Evolutionary conservation across 2,113 vertebrate genomes (phyloP).

Genomic region (Copsychus sechellarum): DNA sequence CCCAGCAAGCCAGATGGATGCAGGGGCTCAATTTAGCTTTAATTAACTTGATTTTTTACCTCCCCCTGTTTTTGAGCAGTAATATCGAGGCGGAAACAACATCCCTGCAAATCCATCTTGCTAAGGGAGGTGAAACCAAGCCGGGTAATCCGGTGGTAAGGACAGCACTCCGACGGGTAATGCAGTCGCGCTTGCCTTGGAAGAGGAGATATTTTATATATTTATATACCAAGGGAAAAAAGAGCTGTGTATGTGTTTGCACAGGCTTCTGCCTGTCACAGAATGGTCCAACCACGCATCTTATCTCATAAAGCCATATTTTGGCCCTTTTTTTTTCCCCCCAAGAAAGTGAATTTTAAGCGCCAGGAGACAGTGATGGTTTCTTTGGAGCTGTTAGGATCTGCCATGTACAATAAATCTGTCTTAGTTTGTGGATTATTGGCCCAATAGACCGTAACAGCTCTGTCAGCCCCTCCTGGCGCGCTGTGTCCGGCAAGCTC

Average conservation of each 20-base stretch:
- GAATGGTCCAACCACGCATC: constrained; percentile 18
- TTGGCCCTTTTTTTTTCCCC: constrained; percentile 1
- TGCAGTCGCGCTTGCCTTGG: not conserved
- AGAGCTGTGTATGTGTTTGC: not conserved
- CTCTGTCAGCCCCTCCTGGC: constrained; percentile 65
- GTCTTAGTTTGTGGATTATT: constrained; percentile 70
- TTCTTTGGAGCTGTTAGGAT: constrained; percentile 68
- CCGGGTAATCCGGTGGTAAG: constrained; percentile 21
- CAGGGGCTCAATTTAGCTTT: not conserved
- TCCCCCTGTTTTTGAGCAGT: not conserved
- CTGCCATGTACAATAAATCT: constrained; percentile 70
- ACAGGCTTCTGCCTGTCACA: constrained; percentile 38
- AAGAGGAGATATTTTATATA: constrained; percentile 45
- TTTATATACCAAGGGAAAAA: constrained; percentile 28
- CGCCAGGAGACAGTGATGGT: constrained; percentile 49
- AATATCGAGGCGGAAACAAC: not conserved
- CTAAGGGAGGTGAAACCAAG: constrained; percentile 51
- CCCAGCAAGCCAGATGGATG: not conserved
- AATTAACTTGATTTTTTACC: not conserved
- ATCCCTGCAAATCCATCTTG: constrained; percentile 29
- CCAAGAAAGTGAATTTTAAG: constrained; percentile 66
- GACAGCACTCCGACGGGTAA: not conserved
- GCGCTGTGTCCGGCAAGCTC: constrained; percentile 30
- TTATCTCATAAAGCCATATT: constrained; percentile 64
- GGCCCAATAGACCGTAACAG: constrained; percentile 65